These are phyloP conservation scores for Muscidifurax raptorellus DNA, from an alignment of 1,140 invertebrate species.

Conservation along the genomic window DNA sequence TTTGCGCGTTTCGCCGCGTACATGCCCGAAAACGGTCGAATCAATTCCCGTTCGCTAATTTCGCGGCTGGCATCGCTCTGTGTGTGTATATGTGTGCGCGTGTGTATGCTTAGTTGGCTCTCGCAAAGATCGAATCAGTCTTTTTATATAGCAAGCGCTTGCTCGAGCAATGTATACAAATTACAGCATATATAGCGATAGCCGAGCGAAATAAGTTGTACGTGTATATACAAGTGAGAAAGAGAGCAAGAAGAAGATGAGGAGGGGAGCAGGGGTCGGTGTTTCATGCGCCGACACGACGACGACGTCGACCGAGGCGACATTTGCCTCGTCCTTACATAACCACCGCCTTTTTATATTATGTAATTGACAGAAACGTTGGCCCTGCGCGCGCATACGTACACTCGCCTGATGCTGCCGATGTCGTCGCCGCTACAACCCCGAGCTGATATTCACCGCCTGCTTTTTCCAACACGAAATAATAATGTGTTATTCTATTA, in stretches of 20 bases:
- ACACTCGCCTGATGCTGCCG: not conserved
- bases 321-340: slow-evolving; percentile 71
- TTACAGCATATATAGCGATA: no score
- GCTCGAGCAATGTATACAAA: no score
- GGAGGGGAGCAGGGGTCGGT: not conserved
- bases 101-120: not conserved
- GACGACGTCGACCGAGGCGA: slow-evolving; percentile 58
- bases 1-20: not conserved
- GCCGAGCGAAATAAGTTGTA: no score
- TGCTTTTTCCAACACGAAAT: no score
- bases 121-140: not conserved
- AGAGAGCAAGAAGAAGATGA: not conserved
- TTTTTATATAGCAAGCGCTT: no score
- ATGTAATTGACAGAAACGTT: slow-evolving; percentile 73
- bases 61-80: no score
- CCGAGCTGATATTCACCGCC: no score
- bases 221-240: not conserved
- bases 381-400: slow-evolving; percentile 58
- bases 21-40: not conserved
- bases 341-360: slow-evolving; percentile 72
- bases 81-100: no score
- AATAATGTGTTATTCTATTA: no score
- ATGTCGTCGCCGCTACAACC: no score
- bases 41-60: not conserved
- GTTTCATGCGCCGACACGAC: slow-evolving; percentile 11